phyloP scores from a whole-genome alignment of 2,797 vertebrate species.

The Enteromius treurensis region DNA sequence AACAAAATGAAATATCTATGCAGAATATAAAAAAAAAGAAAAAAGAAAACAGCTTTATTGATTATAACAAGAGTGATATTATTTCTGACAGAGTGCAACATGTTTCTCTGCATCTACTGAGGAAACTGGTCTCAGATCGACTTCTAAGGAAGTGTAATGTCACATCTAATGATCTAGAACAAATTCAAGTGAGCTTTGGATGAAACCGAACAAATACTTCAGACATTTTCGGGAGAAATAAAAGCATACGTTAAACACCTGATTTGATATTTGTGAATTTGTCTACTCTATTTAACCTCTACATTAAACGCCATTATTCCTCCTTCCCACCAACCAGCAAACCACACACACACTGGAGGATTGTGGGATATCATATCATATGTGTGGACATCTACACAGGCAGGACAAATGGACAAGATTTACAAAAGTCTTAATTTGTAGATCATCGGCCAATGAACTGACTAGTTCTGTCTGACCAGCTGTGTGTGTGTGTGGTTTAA shows the following conservation, averaged over 20 bases:
- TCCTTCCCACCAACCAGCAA: background rate
- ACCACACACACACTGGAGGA: background rate
- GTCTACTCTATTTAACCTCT: background rate
- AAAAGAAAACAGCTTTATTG: background rate
- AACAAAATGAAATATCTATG: background rate
- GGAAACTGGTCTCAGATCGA: background rate
- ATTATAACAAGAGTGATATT: background rate
- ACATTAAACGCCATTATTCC: background rate
- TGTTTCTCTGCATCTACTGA: background rate
- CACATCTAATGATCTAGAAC: constrained; percentile 4
- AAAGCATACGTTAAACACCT: background rate
- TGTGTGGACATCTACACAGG: background rate
- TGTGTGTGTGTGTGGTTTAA: background rate
- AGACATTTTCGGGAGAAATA: background rate
- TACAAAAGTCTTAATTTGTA: background rate
- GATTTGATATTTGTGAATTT: background rate
- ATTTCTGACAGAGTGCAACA: background rate
- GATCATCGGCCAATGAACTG: background rate
- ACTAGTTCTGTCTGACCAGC: background rate
- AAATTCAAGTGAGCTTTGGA: background rate
- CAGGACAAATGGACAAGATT: background rate
- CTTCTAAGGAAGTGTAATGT: background rate
- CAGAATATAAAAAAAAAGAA: background rate
- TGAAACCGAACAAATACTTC: background rate
- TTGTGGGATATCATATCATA: background rate